These are phyloP conservation scores for Rhizoglyphus robini DNA, from an alignment of 1,140 invertebrate species.

Conservation along the genomic window DNA sequence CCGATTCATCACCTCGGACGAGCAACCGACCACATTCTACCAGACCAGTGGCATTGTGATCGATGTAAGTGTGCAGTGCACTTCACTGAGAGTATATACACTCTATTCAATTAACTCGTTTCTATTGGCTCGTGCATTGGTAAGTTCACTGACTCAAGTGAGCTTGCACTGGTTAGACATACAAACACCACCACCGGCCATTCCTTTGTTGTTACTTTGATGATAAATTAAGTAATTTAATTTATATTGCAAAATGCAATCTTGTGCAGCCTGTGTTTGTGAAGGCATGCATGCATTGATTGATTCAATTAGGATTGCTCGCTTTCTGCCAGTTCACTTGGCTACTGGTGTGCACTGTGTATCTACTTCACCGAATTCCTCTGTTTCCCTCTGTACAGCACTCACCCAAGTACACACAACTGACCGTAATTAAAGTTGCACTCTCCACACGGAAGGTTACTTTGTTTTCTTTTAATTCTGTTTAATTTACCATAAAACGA, in stretches of 20 bases:
- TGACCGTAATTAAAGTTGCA: too few species aligned
- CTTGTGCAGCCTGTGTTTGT: background rate
- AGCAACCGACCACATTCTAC: background rate
- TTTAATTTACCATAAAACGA: conserved; percentile 10
- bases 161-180: too few species aligned
- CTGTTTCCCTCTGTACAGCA: too few species aligned
- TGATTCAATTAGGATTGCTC: conserved; percentile 8
- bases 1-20: conserved; percentile 22
- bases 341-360: background rate
- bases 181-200: too few species aligned
- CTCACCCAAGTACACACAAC: too few species aligned
- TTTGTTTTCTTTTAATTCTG: background rate
- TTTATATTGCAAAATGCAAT: background rate
- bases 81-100: background rate
- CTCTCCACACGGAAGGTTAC: too few species aligned
- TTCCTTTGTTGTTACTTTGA: background rate
- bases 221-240: background rate
- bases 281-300: conserved; percentile 11
- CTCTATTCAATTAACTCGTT: too few species aligned
- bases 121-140: too few species aligned
- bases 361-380: too few species aligned
- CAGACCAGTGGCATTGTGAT: background rate
- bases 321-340: background rate
- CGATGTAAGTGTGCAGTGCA: background rate
- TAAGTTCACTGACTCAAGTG: too few species aligned